phyloP scores from a whole-genome alignment of 2,888 invertebrate genomes.

The Epsilonema sp. region DNA sequence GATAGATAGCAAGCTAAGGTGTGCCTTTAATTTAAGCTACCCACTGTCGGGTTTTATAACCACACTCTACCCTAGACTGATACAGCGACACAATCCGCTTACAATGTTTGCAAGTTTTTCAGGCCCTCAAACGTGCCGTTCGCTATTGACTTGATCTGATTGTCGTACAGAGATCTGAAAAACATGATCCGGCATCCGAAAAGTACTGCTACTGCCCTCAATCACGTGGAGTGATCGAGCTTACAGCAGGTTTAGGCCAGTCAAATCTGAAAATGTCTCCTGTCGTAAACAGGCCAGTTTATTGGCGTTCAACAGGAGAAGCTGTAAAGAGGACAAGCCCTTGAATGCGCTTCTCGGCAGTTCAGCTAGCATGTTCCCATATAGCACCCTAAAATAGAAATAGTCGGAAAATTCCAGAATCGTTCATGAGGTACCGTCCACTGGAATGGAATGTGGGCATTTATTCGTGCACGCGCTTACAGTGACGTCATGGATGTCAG shows the following conservation, averaged over 20 bases:
- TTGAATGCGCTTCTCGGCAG: conserved; percentile 77
- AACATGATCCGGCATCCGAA: no score
- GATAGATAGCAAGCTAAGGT: no score
- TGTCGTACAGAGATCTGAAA: conserved; percentile 80
- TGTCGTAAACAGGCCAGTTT: conserved; percentile 84
- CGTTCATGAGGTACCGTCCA: no score
- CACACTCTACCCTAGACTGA: conserved; percentile 2
- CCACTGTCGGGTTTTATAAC: background rate
- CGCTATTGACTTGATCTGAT: conserved; percentile 78
- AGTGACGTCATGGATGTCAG: conserved; percentile 70
- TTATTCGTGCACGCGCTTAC: no score
- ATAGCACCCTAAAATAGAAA: conserved; percentile 52
- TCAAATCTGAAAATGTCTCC: conserved; percentile 70
- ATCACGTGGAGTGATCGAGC: no score
- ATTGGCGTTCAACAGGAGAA: conserved; percentile 84
- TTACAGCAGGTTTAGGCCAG: conserved; percentile 33
- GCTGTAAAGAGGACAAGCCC: conserved; percentile 66
- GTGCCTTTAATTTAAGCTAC: no score
- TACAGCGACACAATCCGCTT: no score
- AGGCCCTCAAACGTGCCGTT: conserved; percentile 85
- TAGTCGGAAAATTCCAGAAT: no score
- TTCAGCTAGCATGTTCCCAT: conserved; percentile 92
- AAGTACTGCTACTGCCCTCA: no score
- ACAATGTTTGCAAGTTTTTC: conserved; percentile 81
- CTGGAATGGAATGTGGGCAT: no score